Percentiles rank a stretch among this genome's conserved stretches.
Conservation (phyloP, 2,888 invertebrate species). For the Neocrepidodera transversa region DNA sequence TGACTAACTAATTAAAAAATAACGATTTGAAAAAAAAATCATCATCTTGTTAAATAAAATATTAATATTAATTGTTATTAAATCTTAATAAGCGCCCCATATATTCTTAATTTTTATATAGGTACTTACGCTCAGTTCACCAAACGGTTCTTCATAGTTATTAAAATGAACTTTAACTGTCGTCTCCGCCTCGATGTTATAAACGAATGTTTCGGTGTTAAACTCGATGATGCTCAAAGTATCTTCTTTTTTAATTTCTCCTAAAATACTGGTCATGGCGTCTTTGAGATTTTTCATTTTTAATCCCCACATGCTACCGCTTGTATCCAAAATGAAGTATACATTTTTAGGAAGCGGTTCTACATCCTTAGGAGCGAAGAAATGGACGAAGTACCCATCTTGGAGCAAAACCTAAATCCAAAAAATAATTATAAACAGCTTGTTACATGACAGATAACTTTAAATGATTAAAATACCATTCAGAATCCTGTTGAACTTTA, state of each 20-base stretch:
- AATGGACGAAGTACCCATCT: slow-evolving; percentile 63
- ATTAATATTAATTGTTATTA: no score
- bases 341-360: slow-evolving; percentile 59
- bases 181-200: slow-evolving; percentile 61
- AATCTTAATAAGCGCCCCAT: no score
- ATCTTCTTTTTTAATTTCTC: slow-evolving; percentile 68
- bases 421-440: neutral
- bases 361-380: slow-evolving; percentile 60
- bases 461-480: no score
- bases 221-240: slow-evolving; percentile 74
- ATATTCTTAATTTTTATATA: no score
- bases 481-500: no score
- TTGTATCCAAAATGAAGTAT: slow-evolving; percentile 63
- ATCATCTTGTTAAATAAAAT: neutral
- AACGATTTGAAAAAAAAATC: neutral
- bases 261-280: slow-evolving; percentile 69
- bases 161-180: slow-evolving; percentile 47
- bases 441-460: no score
- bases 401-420: slow-evolving; percentile 35
- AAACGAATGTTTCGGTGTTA: slow-evolving; percentile 62
- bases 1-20: neutral
- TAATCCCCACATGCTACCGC: slow-evolving; percentile 63
- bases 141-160: slow-evolving; percentile 35
- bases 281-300: slow-evolving; percentile 61
- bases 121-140: slow-evolving; percentile 16